Percentiles rank a stretch among this genome's conserved stretches.
Conservation (phyloP, 2,797 vertebrate genomes). For the Gallinago solitaria region DNA sequence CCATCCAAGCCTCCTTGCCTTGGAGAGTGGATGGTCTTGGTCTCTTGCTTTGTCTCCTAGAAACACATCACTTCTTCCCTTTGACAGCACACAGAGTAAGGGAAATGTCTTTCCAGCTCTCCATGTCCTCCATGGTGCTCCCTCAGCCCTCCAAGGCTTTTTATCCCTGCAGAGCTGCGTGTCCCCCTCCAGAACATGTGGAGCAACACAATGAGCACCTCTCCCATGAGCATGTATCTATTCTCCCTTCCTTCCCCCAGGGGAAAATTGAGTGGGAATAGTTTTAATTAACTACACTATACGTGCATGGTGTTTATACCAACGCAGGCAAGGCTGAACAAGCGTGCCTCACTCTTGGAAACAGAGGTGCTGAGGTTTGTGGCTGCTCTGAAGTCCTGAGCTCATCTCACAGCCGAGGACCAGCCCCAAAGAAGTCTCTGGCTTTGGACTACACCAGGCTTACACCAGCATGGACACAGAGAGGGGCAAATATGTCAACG, state of each 20-base stretch:
- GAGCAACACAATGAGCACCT: background rate
- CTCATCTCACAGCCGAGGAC: background rate
- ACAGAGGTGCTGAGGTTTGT: slow-evolving; percentile 10
- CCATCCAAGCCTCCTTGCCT: fast-evolving
- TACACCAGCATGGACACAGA: background rate
- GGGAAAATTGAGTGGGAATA: slow-evolving; percentile 52
- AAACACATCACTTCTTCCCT: background rate
- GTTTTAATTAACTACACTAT: slow-evolving; percentile 55
- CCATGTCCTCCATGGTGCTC: background rate
- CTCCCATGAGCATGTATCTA: slow-evolving; percentile 27
- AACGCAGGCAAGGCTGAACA: slow-evolving; percentile 52
- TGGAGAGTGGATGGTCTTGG: background rate
- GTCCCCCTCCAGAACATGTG: background rate
- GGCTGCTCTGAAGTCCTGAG: slow-evolving; percentile 45
- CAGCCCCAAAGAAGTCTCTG: background rate
- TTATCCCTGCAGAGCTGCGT: fast-evolving
- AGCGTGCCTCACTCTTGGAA: slow-evolving; percentile 5
- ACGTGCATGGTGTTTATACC: background rate
- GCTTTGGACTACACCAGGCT: background rate
- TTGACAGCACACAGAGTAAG: background rate
- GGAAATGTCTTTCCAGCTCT: background rate
- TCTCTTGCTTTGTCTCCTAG: background rate
- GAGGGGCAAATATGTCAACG: fast-evolving
- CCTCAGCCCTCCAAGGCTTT: background rate
- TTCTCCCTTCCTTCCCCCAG: slow-evolving; percentile 9